These are phyloP conservation scores for Platycnemis pennipes DNA, from an alignment of 2,888 invertebrate species.

Conservation along the genomic window DNA sequence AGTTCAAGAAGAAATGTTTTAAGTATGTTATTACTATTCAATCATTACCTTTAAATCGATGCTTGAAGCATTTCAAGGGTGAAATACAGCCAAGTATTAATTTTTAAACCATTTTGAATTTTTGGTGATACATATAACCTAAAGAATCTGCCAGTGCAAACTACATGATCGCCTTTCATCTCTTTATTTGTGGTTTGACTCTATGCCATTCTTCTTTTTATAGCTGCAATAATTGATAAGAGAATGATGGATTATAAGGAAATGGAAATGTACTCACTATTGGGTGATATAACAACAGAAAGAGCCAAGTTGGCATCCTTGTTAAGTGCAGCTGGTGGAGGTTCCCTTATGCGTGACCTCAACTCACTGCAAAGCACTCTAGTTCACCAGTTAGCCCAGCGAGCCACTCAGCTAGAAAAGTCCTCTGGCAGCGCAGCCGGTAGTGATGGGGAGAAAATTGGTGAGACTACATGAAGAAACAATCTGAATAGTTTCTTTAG, in stretches of 20 bases:
- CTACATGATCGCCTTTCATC: too few species aligned
- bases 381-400: slow-evolving; percentile 83
- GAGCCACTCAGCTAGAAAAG: slow-evolving; percentile 73
- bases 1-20: too few species aligned
- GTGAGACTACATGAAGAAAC: neutral
- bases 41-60: too few species aligned
- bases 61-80: too few species aligned
- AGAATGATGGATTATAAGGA: slow-evolving; percentile 86
- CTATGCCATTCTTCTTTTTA: slow-evolving; percentile 73
- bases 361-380: slow-evolving; percentile 86
- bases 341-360: slow-evolving; percentile 84
- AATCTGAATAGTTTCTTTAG: neutral
- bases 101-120: too few species aligned
- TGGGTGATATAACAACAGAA: slow-evolving; percentile 84
- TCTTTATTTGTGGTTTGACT: too few species aligned
- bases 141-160: too few species aligned
- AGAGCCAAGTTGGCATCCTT: slow-evolving; percentile 86
- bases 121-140: too few species aligned
- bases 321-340: slow-evolving; percentile 82
- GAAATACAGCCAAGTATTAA: too few species aligned
- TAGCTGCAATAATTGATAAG: slow-evolving; percentile 88
- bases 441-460: neutral
- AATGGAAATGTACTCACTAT: slow-evolving; percentile 83
- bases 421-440: neutral
- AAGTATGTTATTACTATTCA: too few species aligned